Evolutionary conservation across 2,797 vertebrate species (phyloP), one percentile per base, ranked within the genome.

Genomic region (Nannoperca obscura): DNA sequence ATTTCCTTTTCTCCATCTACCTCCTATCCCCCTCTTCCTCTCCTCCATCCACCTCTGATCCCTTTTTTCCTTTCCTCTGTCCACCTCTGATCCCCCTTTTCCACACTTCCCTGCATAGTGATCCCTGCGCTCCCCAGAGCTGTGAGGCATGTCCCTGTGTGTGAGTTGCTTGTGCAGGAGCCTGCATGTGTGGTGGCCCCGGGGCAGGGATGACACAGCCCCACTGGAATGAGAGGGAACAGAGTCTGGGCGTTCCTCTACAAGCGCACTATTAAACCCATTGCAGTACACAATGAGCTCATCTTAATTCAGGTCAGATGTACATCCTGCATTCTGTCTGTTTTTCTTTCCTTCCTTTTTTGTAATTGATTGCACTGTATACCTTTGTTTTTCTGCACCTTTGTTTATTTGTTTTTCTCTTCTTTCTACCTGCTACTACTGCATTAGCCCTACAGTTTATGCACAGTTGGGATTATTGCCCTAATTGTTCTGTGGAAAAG

Each of bases 291-390:
- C 95, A 95, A 96, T 96, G 95, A 96, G 95, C 94, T 96, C 96
- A 96, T 95, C 94, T 92, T 96, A 95, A 96, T 96, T 95, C 95
- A 95, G 95, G 92, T 96, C 95, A 96, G 95, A 96, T 96, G 96
- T 95, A 95, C 94, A 93, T 95, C 91, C 93, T 93, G 92, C 92
- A 84, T 90, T 94, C 71, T 85, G 73, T 71, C 63, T 71, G 46
- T 79, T 60, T 87, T 74, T 71, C 59, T 81, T 53, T 73, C 60
- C 66, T 79, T 85, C 61, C 58, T 78, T 82, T 86, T 76, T 79
- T 65, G 30, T 82, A 83, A 86, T 83, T 89, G 65, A 90, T 88
- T 80, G 55, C 73, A 83, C 70, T 66, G 7, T 74, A 78, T 49
- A 74, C 71, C 60, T 80, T 79, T 86, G 55, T 78, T 80, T 76